These are phyloP conservation scores for Coptotermes formosanus DNA, from an alignment of 1,140 invertebrate species.

Conservation along the genomic window DNA sequence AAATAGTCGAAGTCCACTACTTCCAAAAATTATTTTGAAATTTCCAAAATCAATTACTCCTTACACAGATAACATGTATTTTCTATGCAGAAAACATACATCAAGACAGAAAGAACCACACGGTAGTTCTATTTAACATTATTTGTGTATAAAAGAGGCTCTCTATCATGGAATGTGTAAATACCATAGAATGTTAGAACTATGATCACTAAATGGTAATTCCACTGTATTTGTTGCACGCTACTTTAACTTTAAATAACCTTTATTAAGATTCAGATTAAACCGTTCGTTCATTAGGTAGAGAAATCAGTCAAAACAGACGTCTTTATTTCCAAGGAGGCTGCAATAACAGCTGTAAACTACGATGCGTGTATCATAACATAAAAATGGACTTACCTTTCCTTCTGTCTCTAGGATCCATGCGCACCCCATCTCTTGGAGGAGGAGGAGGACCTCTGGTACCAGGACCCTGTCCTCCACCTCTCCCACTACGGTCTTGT, in stretches of 20 bases:
- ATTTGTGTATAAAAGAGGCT: too few relatives aligned
- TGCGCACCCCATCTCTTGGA: conserved; percentile 57
- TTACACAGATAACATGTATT: too few relatives aligned
- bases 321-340: neutral
- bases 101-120: too few relatives aligned
- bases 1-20: too few relatives aligned
- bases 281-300: neutral
- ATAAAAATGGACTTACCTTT: conserved; percentile 39
- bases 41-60: too few relatives aligned
- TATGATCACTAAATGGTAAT: neutral
- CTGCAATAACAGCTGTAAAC: neutral
- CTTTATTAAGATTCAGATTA: neutral
- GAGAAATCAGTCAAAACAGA: neutral
- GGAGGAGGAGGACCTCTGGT: conserved; percentile 73
- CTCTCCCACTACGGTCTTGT: conserved; percentile 34
- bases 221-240: neutral
- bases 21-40: too few relatives aligned
- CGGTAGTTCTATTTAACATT: too few relatives aligned
- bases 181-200: neutral
- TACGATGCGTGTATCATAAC: neutral
- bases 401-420: conserved; percentile 40
- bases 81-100: too few relatives aligned
- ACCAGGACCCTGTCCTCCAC: conserved; percentile 39
- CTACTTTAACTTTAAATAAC: neutral
- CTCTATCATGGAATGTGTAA: too few relatives aligned